A percentile compares a stretch with the other conserved stretches of the same genome.
Conservation (phyloP, 1,140 invertebrate genomes). For the Sminthurinus signatus region DNA sequence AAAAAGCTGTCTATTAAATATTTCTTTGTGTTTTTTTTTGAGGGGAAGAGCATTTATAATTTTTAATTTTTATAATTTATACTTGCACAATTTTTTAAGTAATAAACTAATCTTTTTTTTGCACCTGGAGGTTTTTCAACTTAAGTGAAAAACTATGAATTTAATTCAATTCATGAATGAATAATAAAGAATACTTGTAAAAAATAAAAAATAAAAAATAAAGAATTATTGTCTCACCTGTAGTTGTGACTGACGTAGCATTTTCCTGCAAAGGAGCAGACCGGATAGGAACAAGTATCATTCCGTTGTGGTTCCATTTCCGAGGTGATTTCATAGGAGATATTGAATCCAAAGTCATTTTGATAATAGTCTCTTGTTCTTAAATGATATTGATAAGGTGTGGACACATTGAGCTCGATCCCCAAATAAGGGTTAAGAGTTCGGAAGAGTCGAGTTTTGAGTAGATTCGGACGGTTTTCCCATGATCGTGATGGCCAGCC, state of each 20-base stretch:
- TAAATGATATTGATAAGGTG: slow-evolving; percentile 72
- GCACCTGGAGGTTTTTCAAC: too few species aligned
- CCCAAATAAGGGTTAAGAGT: slow-evolving; percentile 64
- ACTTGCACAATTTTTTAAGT: too few species aligned
- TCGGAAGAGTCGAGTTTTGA: slow-evolving; percentile 64
- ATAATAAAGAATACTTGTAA: too few species aligned
- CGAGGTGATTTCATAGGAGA: slow-evolving; percentile 71
- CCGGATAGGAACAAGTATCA: slow-evolving; percentile 64
- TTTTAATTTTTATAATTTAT: too few species aligned
- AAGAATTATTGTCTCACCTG: neutral
- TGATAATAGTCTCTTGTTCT: slow-evolving; percentile 69
- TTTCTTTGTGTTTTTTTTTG: too few species aligned
- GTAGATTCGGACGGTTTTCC: slow-evolving; percentile 51
- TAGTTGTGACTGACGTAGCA: slow-evolving; percentile 55
- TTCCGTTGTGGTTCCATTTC: slow-evolving; percentile 49
- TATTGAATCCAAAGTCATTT: slow-evolving; percentile 84
- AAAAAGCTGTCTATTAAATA: too few species aligned
- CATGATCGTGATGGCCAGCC: slow-evolving; percentile 29
- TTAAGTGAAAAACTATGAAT: too few species aligned
- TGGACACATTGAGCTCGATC: slow-evolving; percentile 63
- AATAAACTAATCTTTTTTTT: too few species aligned
- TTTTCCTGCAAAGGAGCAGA: slow-evolving; percentile 74
- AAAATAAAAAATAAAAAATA: too few species aligned
- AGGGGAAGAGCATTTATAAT: too few species aligned
- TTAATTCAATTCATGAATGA: too few species aligned